Evolutionary conservation across 2,888 invertebrate genomes (phyloP).

Genomic region (Pandemis cinnamomeana): DNA sequence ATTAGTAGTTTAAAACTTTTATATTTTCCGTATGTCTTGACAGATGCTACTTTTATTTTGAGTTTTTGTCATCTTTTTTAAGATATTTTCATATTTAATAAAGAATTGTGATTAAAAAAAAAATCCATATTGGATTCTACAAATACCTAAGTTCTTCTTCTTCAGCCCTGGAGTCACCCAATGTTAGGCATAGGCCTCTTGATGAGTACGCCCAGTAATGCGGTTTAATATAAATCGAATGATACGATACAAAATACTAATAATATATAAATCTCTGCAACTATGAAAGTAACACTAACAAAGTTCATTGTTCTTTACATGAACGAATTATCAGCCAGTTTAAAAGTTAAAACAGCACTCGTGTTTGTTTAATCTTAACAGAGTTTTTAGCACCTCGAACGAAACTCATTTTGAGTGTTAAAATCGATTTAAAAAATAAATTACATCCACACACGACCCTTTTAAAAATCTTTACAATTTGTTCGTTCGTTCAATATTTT

Average conservation of each 20-base stretch:
- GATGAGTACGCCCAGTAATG: too few relatives aligned
- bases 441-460: constrained; percentile 6
- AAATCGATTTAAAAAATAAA: constrained; percentile 19
- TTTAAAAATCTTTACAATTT: constrained; percentile 11
- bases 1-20: too few relatives aligned
- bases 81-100: too few relatives aligned
- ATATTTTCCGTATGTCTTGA: too few relatives aligned
- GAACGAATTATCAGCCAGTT: constrained; percentile 3
- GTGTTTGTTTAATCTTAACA: constrained; percentile 2
- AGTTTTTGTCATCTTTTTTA: too few relatives aligned
- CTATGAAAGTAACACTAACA: neutral
- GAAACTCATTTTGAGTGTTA: constrained; percentile 12
- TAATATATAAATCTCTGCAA: neutral
- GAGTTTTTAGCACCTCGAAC: constrained; percentile 17
- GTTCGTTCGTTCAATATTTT: neutral
- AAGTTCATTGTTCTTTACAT: constrained; percentile 10
- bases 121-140: too few relatives aligned
- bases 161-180: too few relatives aligned
- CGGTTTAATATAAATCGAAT: too few relatives aligned
- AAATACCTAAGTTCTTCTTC: too few relatives aligned
- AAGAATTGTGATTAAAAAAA: too few relatives aligned
- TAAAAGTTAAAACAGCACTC: neutral
- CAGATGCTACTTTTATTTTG: too few relatives aligned
- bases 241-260: too few relatives aligned
- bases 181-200: neutral